Conservation (phyloP, 2,888 invertebrate genomes). For the Fragum fragum region DNA sequence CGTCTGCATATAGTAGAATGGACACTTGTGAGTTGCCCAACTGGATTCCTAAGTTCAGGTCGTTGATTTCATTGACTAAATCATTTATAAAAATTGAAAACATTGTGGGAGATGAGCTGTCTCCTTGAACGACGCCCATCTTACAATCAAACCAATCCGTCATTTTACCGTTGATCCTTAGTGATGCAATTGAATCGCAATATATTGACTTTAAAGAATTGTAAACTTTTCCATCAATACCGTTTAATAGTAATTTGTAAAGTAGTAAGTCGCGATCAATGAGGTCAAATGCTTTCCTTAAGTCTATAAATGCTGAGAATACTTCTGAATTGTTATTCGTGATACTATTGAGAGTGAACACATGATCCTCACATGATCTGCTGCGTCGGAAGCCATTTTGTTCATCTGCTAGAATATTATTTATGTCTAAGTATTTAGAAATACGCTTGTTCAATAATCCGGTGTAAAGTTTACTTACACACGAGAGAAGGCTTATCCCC, state of each 20-base stretch:
- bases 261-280: conserved; percentile 39
- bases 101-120: conserved; percentile 41
- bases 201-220: neutral
- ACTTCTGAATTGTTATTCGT: conserved; percentile 20
- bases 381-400: conserved; percentile 46
- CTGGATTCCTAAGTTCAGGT: conserved; percentile 29
- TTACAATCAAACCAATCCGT: conserved; percentile 45
- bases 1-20: conserved; percentile 44
- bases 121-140: conserved; percentile 38
- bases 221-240: conserved; percentile 46
- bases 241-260: conserved; percentile 42
- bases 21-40: conserved; percentile 30
- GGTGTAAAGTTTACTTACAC: conserved; percentile 51
- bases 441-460: conserved; percentile 41
- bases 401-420: conserved; percentile 42
- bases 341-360: conserved; percentile 40
- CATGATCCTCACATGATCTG: conserved; percentile 55
- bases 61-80: conserved; percentile 38
- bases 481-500: conserved; percentile 36
- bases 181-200: neutral
- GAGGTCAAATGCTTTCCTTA: conserved; percentile 31
- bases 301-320: conserved; percentile 31
- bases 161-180: conserved; percentile 34
- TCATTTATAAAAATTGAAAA: conserved; percentile 43
- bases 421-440: conserved; percentile 15